phyloP scores from a whole-genome alignment of 2,888 invertebrate genomes.

The Lypha dubia region DNA sequence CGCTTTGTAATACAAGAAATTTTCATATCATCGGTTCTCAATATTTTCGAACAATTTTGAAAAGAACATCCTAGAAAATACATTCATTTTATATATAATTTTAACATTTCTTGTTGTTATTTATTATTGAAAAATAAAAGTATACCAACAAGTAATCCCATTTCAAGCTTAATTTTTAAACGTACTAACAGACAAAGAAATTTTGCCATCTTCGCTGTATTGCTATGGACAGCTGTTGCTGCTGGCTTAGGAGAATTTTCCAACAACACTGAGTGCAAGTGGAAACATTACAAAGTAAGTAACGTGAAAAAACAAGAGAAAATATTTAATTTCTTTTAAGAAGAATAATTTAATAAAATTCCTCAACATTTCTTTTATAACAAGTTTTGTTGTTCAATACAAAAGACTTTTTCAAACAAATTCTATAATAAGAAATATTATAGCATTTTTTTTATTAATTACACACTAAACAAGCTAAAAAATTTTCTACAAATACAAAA shows the following conservation, averaged over 20 bases:
- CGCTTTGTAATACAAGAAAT: no score
- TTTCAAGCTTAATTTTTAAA: not conserved
- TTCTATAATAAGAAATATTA: no score
- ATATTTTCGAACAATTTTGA: not conserved
- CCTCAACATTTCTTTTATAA: not conserved
- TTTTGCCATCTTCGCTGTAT: not conserved
- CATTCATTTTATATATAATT: not conserved
- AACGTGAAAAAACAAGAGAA: not conserved
- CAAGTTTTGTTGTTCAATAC: not conserved
- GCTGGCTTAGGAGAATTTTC: constrained; percentile 59
- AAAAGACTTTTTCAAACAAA: no score
- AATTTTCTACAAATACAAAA: no score
- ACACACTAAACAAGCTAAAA: no score
- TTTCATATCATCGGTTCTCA: no score
- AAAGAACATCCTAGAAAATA: not conserved
- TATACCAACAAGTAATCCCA: not conserved
- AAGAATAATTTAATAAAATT: no score
- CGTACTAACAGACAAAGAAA: not conserved
- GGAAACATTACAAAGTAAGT: constrained; percentile 63
- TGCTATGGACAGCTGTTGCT: not conserved
- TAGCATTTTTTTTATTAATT: no score
- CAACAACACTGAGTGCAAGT: constrained; percentile 58
- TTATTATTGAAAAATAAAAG: not conserved
- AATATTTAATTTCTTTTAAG: not conserved
- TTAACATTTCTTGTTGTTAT: not conserved